Evolutionary conservation across 2,797 vertebrate genomes (phyloP).

Genomic region (Australoheros facetus): DNA sequence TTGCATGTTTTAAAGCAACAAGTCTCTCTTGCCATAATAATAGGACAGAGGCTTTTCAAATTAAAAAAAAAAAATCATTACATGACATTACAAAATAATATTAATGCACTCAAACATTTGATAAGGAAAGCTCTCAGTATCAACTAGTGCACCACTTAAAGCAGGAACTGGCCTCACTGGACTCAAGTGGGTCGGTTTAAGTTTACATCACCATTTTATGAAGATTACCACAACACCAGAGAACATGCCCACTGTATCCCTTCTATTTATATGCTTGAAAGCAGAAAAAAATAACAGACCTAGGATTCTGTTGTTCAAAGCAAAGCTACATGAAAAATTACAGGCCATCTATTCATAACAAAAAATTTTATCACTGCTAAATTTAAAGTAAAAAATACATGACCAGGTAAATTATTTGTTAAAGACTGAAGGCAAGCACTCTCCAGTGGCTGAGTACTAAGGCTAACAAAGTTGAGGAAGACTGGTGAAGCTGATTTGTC

Average conservation of each 20-base stretch:
- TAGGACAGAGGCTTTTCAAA: not conserved
- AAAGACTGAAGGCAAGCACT: constrained; percentile 9
- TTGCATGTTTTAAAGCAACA: not conserved
- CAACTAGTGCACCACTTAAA: not conserved
- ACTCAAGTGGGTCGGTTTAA: constrained; percentile 6
- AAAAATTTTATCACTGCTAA: constrained; percentile 2
- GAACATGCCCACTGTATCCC: not conserved
- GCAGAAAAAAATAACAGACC: not conserved
- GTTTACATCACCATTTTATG: constrained; percentile 11
- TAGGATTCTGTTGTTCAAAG: not conserved
- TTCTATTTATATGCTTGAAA: not conserved
- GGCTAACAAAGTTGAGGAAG: not conserved
- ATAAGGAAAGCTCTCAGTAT: not conserved
- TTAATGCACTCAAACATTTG: not conserved
- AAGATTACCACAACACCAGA: not conserved
- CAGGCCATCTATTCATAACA: constrained; percentile 17
- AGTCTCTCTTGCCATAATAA: not conserved
- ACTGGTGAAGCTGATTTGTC: not conserved
- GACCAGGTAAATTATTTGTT: not conserved
- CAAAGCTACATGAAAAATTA: not conserved
- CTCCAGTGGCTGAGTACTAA: not conserved
- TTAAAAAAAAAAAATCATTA: not conserved
- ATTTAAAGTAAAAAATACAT: constrained; percentile 16
- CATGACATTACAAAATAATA: not conserved
- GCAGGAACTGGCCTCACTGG: not conserved